Evolutionary conservation across 2,113 vertebrate species (phyloP).

Genomic region (Collichthys lucidus): DNA sequence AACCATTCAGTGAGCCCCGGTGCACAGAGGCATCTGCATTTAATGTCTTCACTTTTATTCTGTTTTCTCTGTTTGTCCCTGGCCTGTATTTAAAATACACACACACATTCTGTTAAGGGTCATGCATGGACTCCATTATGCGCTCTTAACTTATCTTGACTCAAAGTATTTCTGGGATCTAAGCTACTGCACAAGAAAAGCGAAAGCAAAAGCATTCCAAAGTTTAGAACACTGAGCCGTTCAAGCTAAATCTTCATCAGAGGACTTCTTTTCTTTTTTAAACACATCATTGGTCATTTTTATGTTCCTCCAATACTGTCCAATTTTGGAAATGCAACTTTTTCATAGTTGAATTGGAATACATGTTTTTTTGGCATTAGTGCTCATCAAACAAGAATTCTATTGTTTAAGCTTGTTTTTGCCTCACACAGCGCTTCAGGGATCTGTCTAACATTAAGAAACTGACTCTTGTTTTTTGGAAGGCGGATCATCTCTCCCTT

Average conservation of each 20-base stretch:
- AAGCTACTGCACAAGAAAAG: constrained; percentile 6
- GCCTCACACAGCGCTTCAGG: not conserved
- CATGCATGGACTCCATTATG: constrained; percentile 28
- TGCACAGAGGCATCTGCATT: too few species aligned
- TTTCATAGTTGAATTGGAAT: not conserved
- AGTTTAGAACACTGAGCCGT: not conserved
- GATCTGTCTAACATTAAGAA: constrained; percentile 21
- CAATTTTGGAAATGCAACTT: not conserved
- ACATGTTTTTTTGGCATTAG: not conserved
- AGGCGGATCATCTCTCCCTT: not conserved
- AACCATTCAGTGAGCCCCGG: too few species aligned
- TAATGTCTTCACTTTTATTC: too few species aligned
- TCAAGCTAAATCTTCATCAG: constrained; percentile 4
- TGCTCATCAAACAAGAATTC: constrained; percentile 20
- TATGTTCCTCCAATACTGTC: not conserved
- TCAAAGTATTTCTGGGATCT: constrained; percentile 25
- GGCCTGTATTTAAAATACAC: too few species aligned
- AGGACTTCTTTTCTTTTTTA: not conserved
- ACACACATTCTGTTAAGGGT: constrained; percentile 25
- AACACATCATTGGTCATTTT: not conserved
- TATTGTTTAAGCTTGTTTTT: constrained; percentile 27
- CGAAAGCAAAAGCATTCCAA: not conserved
- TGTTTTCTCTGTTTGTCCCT: not conserved
- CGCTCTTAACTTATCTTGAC: constrained; percentile 19
- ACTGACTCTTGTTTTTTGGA: not conserved